Conservation (phyloP, 2,113 vertebrate species). For the Myotis yumanensis region DNA sequence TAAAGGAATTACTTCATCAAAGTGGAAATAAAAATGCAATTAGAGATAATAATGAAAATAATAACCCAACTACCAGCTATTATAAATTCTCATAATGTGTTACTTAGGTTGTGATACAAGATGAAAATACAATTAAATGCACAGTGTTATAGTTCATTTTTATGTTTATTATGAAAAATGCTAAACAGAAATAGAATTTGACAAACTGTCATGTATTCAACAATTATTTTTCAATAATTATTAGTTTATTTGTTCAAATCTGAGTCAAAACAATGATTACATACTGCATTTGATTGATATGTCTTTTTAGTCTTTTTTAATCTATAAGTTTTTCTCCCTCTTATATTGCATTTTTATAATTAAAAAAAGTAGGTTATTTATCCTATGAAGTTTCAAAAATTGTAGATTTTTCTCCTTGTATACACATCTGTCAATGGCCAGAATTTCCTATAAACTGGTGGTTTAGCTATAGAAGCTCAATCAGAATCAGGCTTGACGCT, state of each 20-base stretch:
- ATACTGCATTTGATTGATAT: background rate
- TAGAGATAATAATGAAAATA: slow-evolving; percentile 46
- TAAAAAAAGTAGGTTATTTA: background rate
- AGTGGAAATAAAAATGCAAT: slow-evolving; percentile 55
- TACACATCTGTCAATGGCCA: background rate
- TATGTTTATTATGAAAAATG: slow-evolving; percentile 5
- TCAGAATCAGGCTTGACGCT: background rate
- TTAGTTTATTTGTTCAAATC: background rate
- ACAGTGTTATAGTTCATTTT: slow-evolving; percentile 11
- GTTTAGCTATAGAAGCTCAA: background rate
- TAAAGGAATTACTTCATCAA: slow-evolving; percentile 48
- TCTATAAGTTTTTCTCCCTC: background rate
- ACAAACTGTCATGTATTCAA: background rate
- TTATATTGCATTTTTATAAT: background rate
- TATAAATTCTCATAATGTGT: slow-evolving; percentile 20
- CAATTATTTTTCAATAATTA: slow-evolving; percentile 50
- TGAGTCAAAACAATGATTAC: background rate
- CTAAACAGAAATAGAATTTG: background rate
- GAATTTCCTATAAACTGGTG: background rate
- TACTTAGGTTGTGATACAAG: background rate
- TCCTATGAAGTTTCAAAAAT: background rate
- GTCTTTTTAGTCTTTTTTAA: background rate
- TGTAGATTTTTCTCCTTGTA: background rate
- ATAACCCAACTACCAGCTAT: slow-evolving; percentile 5
- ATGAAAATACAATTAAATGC: slow-evolving; percentile 30